A percentile compares a stretch with the other conserved stretches of the same genome.
Conservation (phyloP, 2,888 invertebrate genomes). For the Leptinotarsa tumamoca region DNA sequence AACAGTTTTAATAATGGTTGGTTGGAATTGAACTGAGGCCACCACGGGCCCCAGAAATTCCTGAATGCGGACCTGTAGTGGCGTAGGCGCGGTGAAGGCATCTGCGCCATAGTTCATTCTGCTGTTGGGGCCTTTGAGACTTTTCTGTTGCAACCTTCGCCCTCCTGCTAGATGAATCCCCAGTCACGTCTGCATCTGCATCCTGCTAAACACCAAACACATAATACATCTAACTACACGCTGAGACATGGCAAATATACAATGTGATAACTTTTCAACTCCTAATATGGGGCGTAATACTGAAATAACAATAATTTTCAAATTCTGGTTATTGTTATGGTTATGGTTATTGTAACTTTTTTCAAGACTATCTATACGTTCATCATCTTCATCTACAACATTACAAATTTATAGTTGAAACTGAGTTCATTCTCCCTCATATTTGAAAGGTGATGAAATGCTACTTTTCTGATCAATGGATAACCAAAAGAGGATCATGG, state of each 20-base stretch:
- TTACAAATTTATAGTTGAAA: too few species aligned
- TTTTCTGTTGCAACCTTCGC: conserved; percentile 23
- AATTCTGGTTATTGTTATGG: too few species aligned
- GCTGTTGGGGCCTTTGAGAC: conserved; percentile 43
- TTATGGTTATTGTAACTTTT: too few species aligned
- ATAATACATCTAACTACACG: conserved; percentile 51
- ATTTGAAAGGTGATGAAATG: too few species aligned
- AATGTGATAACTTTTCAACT: too few species aligned
- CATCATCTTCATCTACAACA: too few species aligned
- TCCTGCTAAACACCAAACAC: conserved; percentile 61
- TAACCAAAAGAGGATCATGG: too few species aligned
- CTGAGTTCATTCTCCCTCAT: too few species aligned
- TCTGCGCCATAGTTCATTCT: conserved; percentile 67
- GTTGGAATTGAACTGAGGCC: neutral
- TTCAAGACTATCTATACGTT: too few species aligned
- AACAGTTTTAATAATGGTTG: conserved; percentile 16
- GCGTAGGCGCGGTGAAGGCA: conserved; percentile 67
- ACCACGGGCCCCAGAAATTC: conserved; percentile 27
- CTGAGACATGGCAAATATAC: neutral
- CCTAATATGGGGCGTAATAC: too few species aligned
- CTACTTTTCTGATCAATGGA: too few species aligned
- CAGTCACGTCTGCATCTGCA: conserved; percentile 56
- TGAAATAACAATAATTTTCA: too few species aligned
- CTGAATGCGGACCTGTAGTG: conserved; percentile 66
- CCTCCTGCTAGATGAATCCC: conserved; percentile 32